These are phyloP conservation scores for Anseranas semipalmata DNA, from an alignment of 2,113 vertebrate genomes.

Conservation along the genomic window DNA sequence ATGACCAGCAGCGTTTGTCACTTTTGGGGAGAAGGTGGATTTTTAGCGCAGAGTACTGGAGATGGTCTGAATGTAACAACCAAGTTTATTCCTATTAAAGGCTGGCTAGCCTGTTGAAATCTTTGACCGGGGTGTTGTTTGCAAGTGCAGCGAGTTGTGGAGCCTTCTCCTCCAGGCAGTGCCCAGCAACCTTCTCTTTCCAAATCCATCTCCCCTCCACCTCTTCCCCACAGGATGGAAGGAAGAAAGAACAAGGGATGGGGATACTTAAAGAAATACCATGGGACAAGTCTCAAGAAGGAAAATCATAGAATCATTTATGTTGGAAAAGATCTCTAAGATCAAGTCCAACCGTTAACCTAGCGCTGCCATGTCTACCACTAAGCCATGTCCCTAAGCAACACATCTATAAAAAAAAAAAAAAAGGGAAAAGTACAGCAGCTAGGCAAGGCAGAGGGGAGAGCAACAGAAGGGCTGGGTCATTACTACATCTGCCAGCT, in stretches of 20 bases:
- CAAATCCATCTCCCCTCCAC: background rate
- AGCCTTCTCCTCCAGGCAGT: background rate
- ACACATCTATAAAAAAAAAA: background rate
- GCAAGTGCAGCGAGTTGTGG: background rate
- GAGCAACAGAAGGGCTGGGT: background rate
- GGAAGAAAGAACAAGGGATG: background rate
- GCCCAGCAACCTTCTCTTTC: background rate
- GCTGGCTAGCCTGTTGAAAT: background rate
- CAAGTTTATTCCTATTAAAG: background rate
- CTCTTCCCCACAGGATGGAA: background rate
- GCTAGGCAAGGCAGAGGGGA: background rate
- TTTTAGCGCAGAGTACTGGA: background rate
- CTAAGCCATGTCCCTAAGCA: no score
- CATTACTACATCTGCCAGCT: background rate
- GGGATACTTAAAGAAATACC: background rate
- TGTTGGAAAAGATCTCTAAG: no score
- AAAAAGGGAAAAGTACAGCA: background rate
- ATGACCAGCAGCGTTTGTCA: accelerated
- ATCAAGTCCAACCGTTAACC: no score
- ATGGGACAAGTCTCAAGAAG: background rate
- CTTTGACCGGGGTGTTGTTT: background rate
- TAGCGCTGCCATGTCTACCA: no score
- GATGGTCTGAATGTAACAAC: background rate
- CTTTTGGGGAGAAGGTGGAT: background rate
- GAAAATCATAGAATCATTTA: background rate